phyloP scores from a whole-genome alignment of 2,888 invertebrate species.

The Megamerina dolium region DNA sequence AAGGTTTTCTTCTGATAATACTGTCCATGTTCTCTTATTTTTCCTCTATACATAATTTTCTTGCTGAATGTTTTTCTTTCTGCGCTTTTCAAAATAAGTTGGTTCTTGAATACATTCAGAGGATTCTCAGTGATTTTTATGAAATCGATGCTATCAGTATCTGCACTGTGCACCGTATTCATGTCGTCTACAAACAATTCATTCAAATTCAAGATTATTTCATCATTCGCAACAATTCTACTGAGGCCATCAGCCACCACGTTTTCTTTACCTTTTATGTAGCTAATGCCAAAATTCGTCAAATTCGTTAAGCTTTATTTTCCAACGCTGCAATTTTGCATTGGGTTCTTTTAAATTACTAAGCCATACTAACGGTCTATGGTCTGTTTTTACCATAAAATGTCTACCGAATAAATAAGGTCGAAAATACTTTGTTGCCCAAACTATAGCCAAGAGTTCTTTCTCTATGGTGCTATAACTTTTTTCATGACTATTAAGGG shows the following conservation, averaged over 20 bases:
- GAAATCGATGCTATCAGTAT: background rate
- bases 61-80: too few relatives aligned
- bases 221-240: constrained; percentile 7
- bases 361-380: too few relatives aligned
- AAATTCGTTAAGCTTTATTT: constrained; percentile 8
- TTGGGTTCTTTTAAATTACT: constrained; percentile 9
- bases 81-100: constrained; percentile 1
- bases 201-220: constrained; percentile 6
- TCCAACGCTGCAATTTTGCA: constrained; percentile 10
- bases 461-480: too few relatives aligned
- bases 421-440: too few relatives aligned
- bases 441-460: too few relatives aligned
- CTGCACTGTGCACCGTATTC: constrained; percentile 9
- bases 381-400: constrained; percentile 1
- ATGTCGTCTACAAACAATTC: constrained; percentile 10
- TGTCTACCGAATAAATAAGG: constrained; percentile 3
- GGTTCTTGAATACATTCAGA: constrained; percentile 1
- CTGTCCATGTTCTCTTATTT: too few relatives aligned
- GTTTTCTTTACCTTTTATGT: constrained; percentile 14
- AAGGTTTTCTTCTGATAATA: too few relatives aligned
- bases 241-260: constrained; percentile 10
- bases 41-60: too few relatives aligned
- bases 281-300: constrained; percentile 9
- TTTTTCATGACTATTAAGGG: too few relatives aligned
- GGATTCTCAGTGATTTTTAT: constrained; percentile 4